phyloP scores from a whole-genome alignment of 2,113 vertebrate species.

The Tympanuchus pallidicinctus region DNA sequence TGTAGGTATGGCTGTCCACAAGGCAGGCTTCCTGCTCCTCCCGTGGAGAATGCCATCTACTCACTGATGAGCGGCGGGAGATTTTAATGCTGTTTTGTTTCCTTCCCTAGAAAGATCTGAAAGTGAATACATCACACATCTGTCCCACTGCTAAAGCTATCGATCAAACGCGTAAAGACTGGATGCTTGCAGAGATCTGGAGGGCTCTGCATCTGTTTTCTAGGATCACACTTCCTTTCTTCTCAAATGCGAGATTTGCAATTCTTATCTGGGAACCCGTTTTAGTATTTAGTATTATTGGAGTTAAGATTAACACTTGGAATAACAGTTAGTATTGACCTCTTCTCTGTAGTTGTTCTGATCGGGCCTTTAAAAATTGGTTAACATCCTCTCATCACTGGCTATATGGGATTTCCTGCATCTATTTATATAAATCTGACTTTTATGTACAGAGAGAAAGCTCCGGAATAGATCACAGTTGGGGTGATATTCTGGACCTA shows the following conservation, averaged over 20 bases:
- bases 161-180: not conserved
- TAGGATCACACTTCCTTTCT: not conserved
- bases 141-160: not conserved
- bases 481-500: not conserved
- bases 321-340: not conserved
- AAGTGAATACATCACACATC: not conserved
- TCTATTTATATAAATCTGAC: constrained; percentile 6
- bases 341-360: not conserved
- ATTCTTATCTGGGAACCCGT: not conserved
- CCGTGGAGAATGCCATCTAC: not conserved
- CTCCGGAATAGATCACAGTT: not conserved
- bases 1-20: not conserved
- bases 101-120: not conserved
- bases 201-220: constrained; percentile 26
- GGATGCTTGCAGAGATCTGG: not conserved
- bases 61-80: not conserved
- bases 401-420: not conserved
- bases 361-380: not conserved
- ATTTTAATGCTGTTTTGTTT: constrained; percentile 7
- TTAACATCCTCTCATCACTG: not conserved
- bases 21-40: not conserved
- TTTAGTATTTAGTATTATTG: not conserved
- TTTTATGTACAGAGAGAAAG: not conserved
- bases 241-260: not conserved
- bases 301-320: not conserved